A percentile compares a stretch with the other conserved stretches of the same genome.
Conservation (phyloP, 2,797 vertebrate species). For the Crenichthys baileyi region DNA sequence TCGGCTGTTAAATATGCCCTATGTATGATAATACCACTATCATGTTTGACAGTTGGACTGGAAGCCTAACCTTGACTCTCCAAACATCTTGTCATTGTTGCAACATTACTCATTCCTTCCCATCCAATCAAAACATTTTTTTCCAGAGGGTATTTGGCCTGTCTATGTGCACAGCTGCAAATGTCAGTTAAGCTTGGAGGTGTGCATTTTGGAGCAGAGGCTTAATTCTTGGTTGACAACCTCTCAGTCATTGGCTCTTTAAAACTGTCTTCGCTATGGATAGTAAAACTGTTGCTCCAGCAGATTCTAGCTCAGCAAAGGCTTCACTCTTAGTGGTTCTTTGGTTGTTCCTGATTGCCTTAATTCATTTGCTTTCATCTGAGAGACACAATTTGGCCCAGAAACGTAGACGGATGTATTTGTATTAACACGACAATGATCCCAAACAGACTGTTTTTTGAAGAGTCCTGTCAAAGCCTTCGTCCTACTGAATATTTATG, state of each 20-base stretch:
- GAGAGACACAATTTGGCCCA: background rate
- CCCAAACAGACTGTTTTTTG: background rate
- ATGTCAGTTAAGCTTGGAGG: background rate
- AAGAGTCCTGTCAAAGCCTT: background rate
- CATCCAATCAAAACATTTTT: background rate
- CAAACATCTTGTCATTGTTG: background rate
- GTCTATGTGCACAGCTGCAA: background rate
- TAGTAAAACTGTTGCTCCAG: background rate
- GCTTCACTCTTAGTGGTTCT: background rate
- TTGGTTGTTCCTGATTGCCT: background rate
- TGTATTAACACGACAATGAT: background rate
- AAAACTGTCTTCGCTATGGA: background rate
- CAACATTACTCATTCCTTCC: background rate
- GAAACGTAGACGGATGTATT: background rate
- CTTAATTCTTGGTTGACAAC: background rate
- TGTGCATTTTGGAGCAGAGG: background rate
- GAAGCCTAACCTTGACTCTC: background rate
- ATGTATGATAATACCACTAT: background rate
- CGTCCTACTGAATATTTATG: background rate
- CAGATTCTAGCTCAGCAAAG: background rate
- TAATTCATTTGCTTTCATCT: background rate
- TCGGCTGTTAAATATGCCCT: too few relatives aligned
- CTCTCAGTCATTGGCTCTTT: background rate
- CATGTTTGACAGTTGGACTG: background rate
- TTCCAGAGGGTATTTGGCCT: background rate